phyloP scores from a whole-genome alignment of 2,113 vertebrate genomes.

The Carettochelys insculpta region DNA sequence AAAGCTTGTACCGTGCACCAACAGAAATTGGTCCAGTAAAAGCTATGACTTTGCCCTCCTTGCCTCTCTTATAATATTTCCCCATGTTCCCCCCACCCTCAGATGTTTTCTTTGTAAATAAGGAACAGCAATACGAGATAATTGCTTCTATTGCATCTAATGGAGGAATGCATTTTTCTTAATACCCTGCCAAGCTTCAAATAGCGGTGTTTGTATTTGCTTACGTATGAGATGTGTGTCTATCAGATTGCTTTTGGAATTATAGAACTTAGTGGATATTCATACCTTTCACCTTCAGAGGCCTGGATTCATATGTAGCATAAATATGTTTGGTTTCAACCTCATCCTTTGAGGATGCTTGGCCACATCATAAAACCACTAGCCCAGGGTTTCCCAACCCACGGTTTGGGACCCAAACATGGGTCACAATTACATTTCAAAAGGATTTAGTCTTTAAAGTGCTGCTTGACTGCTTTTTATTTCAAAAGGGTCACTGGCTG shows the following conservation, averaged over 20 bases:
- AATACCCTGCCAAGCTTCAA: neutral
- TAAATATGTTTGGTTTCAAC: neutral
- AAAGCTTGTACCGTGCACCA: too few species aligned
- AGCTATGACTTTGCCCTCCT: too few species aligned
- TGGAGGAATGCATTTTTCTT: neutral
- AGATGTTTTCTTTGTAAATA: neutral
- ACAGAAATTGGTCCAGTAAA: too few species aligned
- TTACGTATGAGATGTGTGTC: neutral
- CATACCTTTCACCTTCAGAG: neutral
- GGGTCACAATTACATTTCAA: too few species aligned
- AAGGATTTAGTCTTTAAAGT: too few species aligned
- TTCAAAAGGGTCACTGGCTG: too few species aligned
- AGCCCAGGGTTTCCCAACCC: too few species aligned
- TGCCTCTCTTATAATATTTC: neutral
- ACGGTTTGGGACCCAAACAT: too few species aligned
- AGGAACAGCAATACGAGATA: neutral
- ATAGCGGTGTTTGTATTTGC: neutral
- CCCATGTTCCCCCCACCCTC: neutral
- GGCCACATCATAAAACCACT: neutral
- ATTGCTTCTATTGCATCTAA: neutral
- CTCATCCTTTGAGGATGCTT: neutral
- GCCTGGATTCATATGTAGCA: neutral
- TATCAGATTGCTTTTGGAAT: neutral
- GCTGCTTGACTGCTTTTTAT: too few species aligned
- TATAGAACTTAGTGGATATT: neutral